Evolutionary conservation across 92 coral and sea anemone genomes (phyloP).

Genomic region (Metridium senile): DNA sequence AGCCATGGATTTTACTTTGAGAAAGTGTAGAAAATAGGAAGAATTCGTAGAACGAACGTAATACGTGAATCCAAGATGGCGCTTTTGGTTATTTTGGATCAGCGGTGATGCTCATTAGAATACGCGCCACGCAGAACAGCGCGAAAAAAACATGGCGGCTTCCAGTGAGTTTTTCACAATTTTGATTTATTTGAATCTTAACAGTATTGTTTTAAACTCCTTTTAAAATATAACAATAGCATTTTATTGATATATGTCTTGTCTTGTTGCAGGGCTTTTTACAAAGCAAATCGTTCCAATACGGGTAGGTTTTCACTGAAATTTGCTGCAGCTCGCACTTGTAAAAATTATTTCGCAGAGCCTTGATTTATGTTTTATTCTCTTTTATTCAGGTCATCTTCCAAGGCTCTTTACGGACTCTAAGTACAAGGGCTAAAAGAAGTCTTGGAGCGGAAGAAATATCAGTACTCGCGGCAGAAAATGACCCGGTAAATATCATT

Average conservation of each 20-base stretch:
- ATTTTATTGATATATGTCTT: not conserved
- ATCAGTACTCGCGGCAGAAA: conserved; percentile 19
- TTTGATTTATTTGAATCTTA: too few species aligned
- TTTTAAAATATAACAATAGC: not conserved
- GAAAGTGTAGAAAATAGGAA: not conserved
- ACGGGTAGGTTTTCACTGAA: conserved; percentile 1
- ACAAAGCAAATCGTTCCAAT: not conserved
- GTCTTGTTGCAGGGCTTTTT: conserved; percentile 10
- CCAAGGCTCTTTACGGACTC: conserved; percentile 2
- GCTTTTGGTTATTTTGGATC: conserved; percentile 2
- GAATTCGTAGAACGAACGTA: conserved; percentile 5
- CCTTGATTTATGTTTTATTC: not conserved
- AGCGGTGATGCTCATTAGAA: not conserved
- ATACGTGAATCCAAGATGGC: conserved; percentile 13
- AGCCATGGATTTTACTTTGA: conserved; percentile 43
- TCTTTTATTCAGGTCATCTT: not conserved
- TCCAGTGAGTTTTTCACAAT: not conserved
- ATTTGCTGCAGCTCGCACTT: not conserved
- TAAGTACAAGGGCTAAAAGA: conserved; percentile 24
- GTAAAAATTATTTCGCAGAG: not conserved
- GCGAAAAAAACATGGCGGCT: conserved; percentile 22
- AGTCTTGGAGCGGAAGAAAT: not conserved
- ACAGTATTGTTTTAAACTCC: too few species aligned
- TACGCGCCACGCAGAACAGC: not conserved
- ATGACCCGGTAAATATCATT: conserved; percentile 44